These are phyloP conservation scores for Lucilia sericata DNA, from an alignment of 1,140 invertebrate genomes.

Conservation along the genomic window DNA sequence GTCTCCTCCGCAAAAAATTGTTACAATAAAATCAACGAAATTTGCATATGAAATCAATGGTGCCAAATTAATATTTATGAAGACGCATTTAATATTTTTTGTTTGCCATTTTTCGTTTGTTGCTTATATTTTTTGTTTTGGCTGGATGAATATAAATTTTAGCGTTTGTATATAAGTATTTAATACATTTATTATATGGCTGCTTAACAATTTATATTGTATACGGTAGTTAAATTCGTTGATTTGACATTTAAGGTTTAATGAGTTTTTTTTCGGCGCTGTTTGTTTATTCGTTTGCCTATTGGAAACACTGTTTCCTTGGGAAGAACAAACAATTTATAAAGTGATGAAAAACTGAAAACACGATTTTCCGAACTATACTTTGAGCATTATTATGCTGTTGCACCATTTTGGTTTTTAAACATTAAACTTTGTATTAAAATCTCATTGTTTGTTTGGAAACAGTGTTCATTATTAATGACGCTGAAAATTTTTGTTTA, in stretches of 20 bases:
- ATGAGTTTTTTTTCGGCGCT: neutral
- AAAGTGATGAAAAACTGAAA: too few relatives aligned
- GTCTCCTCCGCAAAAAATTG: neutral
- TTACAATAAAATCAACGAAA: neutral
- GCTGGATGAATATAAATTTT: neutral
- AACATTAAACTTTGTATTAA: neutral
- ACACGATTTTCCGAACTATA: too few relatives aligned
- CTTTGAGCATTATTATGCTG: too few relatives aligned
- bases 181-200: neutral
- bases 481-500: neutral
- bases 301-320: neutral
- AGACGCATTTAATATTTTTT: neutral
- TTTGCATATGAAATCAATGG: conserved; percentile 29
- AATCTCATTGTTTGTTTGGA: neutral
- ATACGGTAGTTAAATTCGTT: neutral
- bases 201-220: neutral
- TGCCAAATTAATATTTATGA: conserved; percentile 29
- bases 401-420: too few relatives aligned
- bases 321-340: neutral
- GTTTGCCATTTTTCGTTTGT: neutral
- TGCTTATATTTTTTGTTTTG: neutral
- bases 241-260: neutral
- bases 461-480: conserved; percentile 1
- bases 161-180: neutral
- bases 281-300: too few relatives aligned